Evolutionary conservation across 2,888 invertebrate species (phyloP).

Genomic region (Campaea margaritaria): DNA sequence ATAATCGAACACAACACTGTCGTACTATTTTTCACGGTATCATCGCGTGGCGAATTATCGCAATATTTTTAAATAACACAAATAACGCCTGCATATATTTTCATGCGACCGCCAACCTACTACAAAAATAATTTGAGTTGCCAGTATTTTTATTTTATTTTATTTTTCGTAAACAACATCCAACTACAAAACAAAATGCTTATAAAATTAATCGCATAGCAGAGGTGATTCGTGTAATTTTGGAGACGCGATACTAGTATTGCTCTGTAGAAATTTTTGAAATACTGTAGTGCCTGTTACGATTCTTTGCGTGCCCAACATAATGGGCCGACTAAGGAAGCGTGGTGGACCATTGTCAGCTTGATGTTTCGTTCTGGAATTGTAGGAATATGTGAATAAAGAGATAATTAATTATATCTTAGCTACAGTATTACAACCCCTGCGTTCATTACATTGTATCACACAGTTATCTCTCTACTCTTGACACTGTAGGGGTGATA

Average conservation of each 20-base stretch:
- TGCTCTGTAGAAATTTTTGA: conserved; percentile 63
- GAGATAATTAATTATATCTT: neutral
- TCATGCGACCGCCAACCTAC: no score
- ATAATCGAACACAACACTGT: no score
- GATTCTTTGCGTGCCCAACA: conserved; percentile 53
- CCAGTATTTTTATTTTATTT: conserved; percentile 13
- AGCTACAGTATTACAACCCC: no score
- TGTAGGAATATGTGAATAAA: neutral
- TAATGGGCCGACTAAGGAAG: neutral
- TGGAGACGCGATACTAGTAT: conserved; percentile 49
- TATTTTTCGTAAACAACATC: conserved; percentile 46
- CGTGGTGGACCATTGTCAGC: conserved; percentile 1
- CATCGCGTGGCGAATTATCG: no score
- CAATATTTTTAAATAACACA: no score
- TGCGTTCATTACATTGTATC: no score
- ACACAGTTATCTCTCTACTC: no score
- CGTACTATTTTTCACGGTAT: no score
- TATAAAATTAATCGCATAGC: conserved; percentile 45
- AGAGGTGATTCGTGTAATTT: conserved; percentile 1
- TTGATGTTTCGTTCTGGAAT: conserved; percentile 24
- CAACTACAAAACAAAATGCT: conserved; percentile 38
- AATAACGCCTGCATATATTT: no score
- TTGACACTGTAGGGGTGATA: no score
- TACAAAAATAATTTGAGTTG: no score
- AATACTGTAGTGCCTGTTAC: conserved; percentile 71